A percentile compares a stretch with the other conserved stretches of the same genome.
Evolutionary conservation across 2,888 invertebrate genomes (phyloP).

Genomic region (Agrotis puta): DNA sequence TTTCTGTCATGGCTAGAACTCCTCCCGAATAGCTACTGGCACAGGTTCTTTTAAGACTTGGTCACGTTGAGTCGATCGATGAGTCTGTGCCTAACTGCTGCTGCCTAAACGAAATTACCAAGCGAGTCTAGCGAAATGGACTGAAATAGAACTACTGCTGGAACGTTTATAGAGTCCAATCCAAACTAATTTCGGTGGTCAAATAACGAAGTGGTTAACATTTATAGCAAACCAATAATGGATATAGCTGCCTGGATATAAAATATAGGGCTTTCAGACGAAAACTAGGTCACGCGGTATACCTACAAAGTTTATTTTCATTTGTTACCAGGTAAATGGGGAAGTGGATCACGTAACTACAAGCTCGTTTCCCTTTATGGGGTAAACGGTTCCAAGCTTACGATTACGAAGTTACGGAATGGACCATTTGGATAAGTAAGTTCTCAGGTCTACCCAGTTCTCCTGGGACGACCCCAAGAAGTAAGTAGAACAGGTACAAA

Average conservation of each 20-base stretch:
- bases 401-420: slow-evolving; percentile 7
- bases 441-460: not conserved
- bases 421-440: slow-evolving; percentile 18
- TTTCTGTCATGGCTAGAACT: not conserved
- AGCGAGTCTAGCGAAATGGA: not conserved
- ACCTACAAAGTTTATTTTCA: slow-evolving; percentile 26
- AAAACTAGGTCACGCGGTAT: slow-evolving; percentile 37
- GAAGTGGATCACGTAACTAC: slow-evolving; percentile 33
- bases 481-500: not conserved
- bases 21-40: not conserved
- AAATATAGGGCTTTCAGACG: slow-evolving; percentile 38
- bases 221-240: slow-evolving; percentile 35
- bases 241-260: slow-evolving; percentile 26
- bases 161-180: slow-evolving; percentile 16
- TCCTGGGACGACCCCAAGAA: not conserved
- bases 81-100: not conserved
- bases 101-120: slow-evolving; percentile 4
- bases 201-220: slow-evolving; percentile 32
- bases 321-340: slow-evolving; percentile 24
- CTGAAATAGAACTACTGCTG: not conserved
- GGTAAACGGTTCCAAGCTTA: slow-evolving; percentile 10
- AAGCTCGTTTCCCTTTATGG: slow-evolving; percentile 15
- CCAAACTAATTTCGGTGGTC: slow-evolving; percentile 18
- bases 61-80: not conserved
- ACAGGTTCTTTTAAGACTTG: not conserved